Conservation (phyloP, 1,140 invertebrate species). For the Thereuonema tuberculata region DNA sequence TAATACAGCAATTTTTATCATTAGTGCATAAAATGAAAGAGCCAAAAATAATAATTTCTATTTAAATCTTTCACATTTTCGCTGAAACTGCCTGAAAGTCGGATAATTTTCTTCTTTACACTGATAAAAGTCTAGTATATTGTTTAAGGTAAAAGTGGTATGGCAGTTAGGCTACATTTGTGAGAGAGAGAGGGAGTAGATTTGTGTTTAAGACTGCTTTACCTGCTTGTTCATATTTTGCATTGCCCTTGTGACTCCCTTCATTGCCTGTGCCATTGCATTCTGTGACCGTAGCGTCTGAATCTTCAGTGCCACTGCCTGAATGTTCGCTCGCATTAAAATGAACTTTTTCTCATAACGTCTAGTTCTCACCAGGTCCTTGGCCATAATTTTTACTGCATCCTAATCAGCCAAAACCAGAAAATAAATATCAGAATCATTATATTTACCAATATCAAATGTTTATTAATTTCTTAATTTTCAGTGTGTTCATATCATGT, state of each 20-base stretch:
- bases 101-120: background rate
- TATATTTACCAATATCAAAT: background rate
- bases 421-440: background rate
- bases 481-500: slow-evolving; percentile 1
- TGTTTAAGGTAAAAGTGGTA: too few species aligned
- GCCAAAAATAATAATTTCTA: too few species aligned
- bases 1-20: too few species aligned
- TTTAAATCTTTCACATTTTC: background rate
- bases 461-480: too few species aligned
- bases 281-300: slow-evolving; percentile 96
- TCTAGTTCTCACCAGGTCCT: slow-evolving; percentile 92
- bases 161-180: too few species aligned
- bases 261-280: slow-evolving; percentile 99
- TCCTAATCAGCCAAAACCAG: slow-evolving; percentile 47
- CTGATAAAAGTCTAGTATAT: too few species aligned
- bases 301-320: slow-evolving; percentile 96
- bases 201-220: too few species aligned
- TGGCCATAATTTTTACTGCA: slow-evolving; percentile 99
- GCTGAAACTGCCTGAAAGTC: background rate
- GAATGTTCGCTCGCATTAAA: slow-evolving; percentile 98
- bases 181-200: too few species aligned
- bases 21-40: background rate
- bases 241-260: slow-evolving; percentile 97
- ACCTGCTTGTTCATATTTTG: slow-evolving; percentile 87
- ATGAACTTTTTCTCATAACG: slow-evolving; percentile 97